Evolutionary conservation across 2,113 vertebrate genomes (phyloP).

Genomic region (Onychostruthus taczanowskii): DNA sequence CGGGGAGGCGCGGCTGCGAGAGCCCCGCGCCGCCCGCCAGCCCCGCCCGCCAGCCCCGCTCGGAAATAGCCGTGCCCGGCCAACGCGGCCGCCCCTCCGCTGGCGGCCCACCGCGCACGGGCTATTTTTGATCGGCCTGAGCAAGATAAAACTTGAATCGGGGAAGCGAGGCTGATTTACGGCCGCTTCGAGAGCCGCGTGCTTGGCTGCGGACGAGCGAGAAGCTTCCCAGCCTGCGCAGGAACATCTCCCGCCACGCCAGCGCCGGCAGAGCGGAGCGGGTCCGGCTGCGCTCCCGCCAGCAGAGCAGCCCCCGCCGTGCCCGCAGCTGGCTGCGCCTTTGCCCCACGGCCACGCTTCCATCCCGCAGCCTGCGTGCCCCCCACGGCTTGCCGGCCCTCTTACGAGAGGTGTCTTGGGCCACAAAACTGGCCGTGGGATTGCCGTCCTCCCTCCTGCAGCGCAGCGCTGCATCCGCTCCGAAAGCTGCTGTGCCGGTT

Average conservation of each 20-base stretch:
- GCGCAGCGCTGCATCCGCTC: neutral
- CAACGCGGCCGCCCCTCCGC: neutral
- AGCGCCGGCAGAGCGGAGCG: neutral
- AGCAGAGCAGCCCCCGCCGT: neutral
- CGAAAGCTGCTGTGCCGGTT: rapidly evolving
- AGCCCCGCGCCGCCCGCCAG: conserved; percentile 28
- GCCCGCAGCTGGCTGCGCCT: rapidly evolving
- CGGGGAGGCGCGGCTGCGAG: neutral
- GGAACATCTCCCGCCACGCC: neutral
- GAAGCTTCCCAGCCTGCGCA: neutral
- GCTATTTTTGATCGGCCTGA: neutral
- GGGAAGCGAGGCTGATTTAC: neutral
- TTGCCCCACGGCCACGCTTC: neutral
- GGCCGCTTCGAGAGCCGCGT: neutral
- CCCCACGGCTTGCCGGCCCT: neutral
- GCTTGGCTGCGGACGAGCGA: neutral
- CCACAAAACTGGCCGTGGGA: neutral
- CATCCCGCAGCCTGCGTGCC: rapidly evolving
- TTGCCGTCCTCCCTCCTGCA: neutral
- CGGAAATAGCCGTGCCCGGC: conserved; percentile 20
- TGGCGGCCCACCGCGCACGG: neutral
- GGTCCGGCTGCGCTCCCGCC: neutral
- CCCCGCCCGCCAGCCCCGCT: conserved; percentile 4
- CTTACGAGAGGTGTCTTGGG: neutral
- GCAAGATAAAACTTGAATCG: neutral